Evolutionary conservation across 1,140 invertebrate species (phyloP), one percentile per base, ranked within the genome.

Genomic region (Schlechtendalia chinensis): DNA sequence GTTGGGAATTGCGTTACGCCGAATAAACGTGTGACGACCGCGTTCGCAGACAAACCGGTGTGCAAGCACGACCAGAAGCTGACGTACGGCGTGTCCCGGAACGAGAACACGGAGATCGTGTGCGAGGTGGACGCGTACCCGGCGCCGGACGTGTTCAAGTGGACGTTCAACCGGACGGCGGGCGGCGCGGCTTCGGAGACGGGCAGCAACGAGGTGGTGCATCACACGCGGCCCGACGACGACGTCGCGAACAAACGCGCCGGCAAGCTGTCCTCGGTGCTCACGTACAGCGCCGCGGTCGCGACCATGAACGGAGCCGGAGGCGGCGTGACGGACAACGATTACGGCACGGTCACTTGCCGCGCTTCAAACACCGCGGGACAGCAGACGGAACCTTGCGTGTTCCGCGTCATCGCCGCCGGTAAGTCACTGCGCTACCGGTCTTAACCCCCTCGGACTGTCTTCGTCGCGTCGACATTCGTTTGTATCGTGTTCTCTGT

Each of bases 71-170:
- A 91, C 81, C 92, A 94, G 85, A 92, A 94, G 85, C 89, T 89
- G 80, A 89, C 94, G 81, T 96, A 95, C 83, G 94, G 93, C 8
- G 93, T 96, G 6, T 94, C 93, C 0, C 88, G 93, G 69, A 90
- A 93, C 84, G 94, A 96, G 85, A 90, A 91, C 45, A 92, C 92
- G 0, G 90, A 90, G 83, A 90, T 96, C 63, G 86, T 91, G 74
- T 97, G 95, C 85, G 91, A 92, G 86, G 94, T 96, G 19, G 93
- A 95, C 83, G 91, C 94, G 17, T 94, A 93, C 86, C 94, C 95
- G 19, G 89, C 91, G 17, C 93, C 93, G 24, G 90, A 93, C 82
- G 91, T 89, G 80, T 96, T 96, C 85, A 91, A 92, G 82, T 96
- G 95, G 95, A 91, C 92, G 45, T 94, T 96, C 85, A 96, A 96